These are phyloP conservation scores for Chrysodeixis includens DNA, from an alignment of 2,888 invertebrate species.

Conservation along the genomic window DNA sequence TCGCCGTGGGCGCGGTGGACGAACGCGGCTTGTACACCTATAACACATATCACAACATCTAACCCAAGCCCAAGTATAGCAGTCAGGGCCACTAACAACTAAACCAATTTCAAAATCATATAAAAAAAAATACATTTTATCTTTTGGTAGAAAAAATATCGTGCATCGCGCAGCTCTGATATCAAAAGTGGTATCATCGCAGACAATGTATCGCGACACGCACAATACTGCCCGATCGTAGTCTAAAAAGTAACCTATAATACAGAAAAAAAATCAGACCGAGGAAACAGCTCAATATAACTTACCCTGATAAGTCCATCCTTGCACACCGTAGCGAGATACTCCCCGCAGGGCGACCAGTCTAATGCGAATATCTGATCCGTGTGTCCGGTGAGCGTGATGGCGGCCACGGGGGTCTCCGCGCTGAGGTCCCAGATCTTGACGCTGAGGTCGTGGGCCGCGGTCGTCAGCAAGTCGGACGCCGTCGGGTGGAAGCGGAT, in stretches of 20 bases:
- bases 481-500: constrained; percentile 97
- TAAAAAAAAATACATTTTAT: too few species aligned
- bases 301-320: constrained; percentile 93
- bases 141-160: too few species aligned
- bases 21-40: constrained; percentile 94
- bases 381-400: constrained; percentile 92
- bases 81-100: too few species aligned
- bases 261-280: too few species aligned
- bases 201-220: too few species aligned
- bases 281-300: constrained; percentile 8
- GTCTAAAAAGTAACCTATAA: too few species aligned
- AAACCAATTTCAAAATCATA: too few species aligned
- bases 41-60: background rate
- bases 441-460: constrained; percentile 96
- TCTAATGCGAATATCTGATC: constrained; percentile 97
- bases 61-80: too few species aligned
- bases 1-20: constrained; percentile 90
- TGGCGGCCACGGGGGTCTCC: constrained; percentile 72
- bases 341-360: constrained; percentile 97
- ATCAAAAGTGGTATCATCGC: too few species aligned
- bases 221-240: too few species aligned
- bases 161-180: too few species aligned
- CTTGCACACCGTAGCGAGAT: constrained; percentile 96
- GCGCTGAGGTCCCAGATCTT: constrained; percentile 95
- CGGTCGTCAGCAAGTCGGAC: constrained; percentile 95